Conservation (phyloP, 2,888 invertebrate species). For the Drosophila maculinotata region DNA sequence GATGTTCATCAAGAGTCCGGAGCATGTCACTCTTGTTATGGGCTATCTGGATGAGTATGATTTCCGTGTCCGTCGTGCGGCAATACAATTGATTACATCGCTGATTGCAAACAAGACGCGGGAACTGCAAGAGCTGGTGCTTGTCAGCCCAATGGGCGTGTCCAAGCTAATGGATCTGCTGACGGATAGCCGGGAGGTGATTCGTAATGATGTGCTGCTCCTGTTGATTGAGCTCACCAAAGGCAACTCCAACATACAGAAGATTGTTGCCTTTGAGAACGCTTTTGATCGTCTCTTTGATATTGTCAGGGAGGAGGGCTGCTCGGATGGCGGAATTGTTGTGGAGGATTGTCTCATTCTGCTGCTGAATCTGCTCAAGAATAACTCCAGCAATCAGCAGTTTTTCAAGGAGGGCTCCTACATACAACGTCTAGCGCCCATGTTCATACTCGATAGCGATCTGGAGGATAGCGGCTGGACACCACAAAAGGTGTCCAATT, state of each 20-base stretch:
- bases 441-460: slow-evolving; percentile 91
- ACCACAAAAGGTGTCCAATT: slow-evolving; percentile 96
- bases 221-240: slow-evolving; percentile 95
- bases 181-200: slow-evolving; percentile 96
- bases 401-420: slow-evolving; percentile 99
- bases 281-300: slow-evolving; percentile 98
- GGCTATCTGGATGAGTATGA: slow-evolving; percentile 97
- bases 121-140: slow-evolving; percentile 94
- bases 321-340: slow-evolving; percentile 97
- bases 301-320: slow-evolving; percentile 96
- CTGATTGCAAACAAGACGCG: slow-evolving; percentile 93
- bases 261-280: slow-evolving; percentile 99
- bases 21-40: slow-evolving; percentile 93
- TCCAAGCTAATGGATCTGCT: slow-evolving; percentile 98
- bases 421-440: slow-evolving; percentile 94
- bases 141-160: slow-evolving; percentile 98
- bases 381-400: slow-evolving; percentile 98
- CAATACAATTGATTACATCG: slow-evolving; percentile 95
- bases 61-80: slow-evolving; percentile 95
- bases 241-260: slow-evolving; percentile 97
- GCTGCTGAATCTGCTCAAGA: slow-evolving; percentile 96
- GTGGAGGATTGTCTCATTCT: slow-evolving; percentile 98
- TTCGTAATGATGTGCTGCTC: slow-evolving; percentile 96
- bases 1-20: slow-evolving; percentile 96
- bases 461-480: slow-evolving; percentile 93